Conservation (phyloP, 23 tunicate species). For the Ciona savignyi region DNA sequence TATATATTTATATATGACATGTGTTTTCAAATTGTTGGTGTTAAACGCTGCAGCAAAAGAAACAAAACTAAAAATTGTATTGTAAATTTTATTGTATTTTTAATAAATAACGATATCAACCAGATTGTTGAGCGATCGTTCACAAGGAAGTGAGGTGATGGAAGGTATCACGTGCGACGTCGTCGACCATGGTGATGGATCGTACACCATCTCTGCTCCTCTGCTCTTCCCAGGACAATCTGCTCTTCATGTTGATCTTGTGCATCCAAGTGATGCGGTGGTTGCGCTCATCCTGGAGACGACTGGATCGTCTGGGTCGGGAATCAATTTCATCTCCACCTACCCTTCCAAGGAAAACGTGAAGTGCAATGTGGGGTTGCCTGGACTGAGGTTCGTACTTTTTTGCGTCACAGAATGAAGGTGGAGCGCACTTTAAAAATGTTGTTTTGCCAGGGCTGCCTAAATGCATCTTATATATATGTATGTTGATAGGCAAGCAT, state of each 20-base stretch:
- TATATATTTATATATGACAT: no score
- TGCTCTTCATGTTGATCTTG: neutral
- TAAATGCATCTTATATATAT: no score
- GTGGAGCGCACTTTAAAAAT: no score
- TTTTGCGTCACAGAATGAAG: no score
- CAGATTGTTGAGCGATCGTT: neutral
- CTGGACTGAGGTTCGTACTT: no score
- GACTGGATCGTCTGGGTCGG: neutral
- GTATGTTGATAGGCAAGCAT: no score
- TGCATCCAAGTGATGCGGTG: conserved; percentile 11
- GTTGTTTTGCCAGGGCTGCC: no score
- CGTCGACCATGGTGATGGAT: neutral
- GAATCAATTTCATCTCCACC: neutral
- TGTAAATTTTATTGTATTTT: no score
- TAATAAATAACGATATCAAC: no score
- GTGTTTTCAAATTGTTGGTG: no score
- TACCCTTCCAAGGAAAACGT: neutral
- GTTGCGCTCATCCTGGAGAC: neutral
- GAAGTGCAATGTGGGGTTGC: conserved; percentile 2
- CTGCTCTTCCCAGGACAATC: conserved; percentile 2
- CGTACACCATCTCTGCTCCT: conserved; percentile 2
- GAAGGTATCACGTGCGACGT: neutral
- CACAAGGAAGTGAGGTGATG: neutral
- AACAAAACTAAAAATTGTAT: no score
- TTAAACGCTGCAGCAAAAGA: no score